phyloP scores from a whole-genome alignment of 2,797 vertebrate species.

The Aselliscus stoliczkanus region DNA sequence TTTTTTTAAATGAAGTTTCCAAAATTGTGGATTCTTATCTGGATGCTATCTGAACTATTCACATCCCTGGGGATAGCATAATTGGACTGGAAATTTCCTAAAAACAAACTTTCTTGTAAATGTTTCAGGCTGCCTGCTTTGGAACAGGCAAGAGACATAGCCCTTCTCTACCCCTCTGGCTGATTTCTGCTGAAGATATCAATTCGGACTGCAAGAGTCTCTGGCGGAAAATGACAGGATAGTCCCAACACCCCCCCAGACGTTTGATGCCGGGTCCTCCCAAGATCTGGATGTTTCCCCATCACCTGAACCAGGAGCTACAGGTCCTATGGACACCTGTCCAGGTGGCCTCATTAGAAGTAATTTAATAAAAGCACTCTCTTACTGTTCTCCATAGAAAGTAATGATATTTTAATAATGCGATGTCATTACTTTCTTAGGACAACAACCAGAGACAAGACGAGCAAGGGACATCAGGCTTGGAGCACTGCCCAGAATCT shows the following conservation, averaged over 20 bases:
- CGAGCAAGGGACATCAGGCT: neutral
- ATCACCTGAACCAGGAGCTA: neutral
- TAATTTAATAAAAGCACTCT: constrained; percentile 56
- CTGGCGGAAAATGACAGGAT: neutral
- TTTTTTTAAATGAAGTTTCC: constrained; percentile 56
- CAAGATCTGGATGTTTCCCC: neutral
- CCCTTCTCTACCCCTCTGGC: constrained; percentile 5
- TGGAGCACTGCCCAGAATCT: constrained; percentile 42
- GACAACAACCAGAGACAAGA: constrained; percentile 31
- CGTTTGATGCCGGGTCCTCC: neutral
- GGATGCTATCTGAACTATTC: constrained; percentile 78
- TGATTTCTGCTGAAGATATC: neutral
- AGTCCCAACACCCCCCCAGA: neutral
- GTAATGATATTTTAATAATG: constrained; percentile 52
- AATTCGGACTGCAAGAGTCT: neutral
- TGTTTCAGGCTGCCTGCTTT: constrained; percentile 71
- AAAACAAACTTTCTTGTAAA: constrained; percentile 73
- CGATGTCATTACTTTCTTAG: constrained; percentile 17
- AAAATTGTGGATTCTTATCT: constrained; percentile 74
- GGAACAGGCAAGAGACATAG: constrained; percentile 55
- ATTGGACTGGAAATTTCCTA: constrained; percentile 74
- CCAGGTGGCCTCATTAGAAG: constrained; percentile 11
- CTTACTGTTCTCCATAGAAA: constrained; percentile 40
- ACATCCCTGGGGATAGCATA: constrained; percentile 65
- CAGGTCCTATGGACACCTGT: neutral